Evolutionary conservation across 2,888 invertebrate species (phyloP).

Genomic region (Trimorus sp.): DNA sequence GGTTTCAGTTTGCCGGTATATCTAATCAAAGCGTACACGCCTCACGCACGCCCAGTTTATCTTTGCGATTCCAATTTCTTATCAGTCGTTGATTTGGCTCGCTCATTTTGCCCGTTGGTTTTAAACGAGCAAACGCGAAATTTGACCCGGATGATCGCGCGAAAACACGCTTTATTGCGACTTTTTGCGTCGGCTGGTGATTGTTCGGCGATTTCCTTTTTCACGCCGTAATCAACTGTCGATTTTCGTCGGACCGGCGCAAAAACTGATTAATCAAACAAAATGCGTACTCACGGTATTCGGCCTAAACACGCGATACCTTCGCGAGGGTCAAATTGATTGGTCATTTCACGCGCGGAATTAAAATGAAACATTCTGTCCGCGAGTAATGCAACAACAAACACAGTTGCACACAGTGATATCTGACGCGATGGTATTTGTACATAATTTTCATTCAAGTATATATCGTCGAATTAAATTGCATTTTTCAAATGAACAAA

Average conservation of each 20-base stretch:
- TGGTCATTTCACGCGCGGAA: constrained; percentile 13
- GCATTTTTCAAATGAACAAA: constrained; percentile 18
- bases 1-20: constrained; percentile 43
- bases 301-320: too few relatives aligned
- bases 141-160: too few relatives aligned
- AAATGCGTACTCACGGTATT: too few relatives aligned
- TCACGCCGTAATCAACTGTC: too few relatives aligned
- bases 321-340: neutral
- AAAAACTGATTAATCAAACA: too few relatives aligned
- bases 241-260: too few relatives aligned
- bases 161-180: too few relatives aligned
- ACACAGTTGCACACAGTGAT: constrained; percentile 11
- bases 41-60: constrained; percentile 35
- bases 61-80: constrained; percentile 40
- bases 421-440: constrained; percentile 5
- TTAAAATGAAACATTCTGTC: constrained; percentile 4
- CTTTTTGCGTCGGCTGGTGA: too few relatives aligned
- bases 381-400: neutral
- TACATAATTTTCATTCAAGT: constrained; percentile 19
- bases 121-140: neutral
- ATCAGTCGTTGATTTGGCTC: constrained; percentile 13
- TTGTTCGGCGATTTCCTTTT: too few relatives aligned
- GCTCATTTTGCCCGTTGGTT: neutral
- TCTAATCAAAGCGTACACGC: constrained; percentile 32
- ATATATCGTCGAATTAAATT: constrained; percentile 24